phyloP scores from a whole-genome alignment of 2,797 vertebrate species.

The Amniataba percoides region DNA sequence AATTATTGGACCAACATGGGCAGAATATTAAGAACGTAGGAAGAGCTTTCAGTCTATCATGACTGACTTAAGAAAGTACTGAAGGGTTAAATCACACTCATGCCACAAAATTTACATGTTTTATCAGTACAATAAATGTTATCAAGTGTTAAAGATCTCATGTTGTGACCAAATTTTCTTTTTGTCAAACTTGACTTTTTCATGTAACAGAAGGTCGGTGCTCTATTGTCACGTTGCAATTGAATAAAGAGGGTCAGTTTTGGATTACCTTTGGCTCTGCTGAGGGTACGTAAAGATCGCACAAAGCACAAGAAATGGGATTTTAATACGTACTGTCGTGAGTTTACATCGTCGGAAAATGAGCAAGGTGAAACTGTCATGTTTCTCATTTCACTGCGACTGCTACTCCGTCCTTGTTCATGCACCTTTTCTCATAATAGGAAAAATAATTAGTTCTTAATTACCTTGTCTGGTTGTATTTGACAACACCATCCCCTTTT shows the following conservation, averaged over 20 bases:
- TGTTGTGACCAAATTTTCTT: neutral
- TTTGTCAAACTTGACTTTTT: neutral
- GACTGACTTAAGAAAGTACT: too few relatives aligned
- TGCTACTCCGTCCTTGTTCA: neutral
- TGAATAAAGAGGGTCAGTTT: slow-evolving; percentile 7
- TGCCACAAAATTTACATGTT: neutral
- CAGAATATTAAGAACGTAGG: neutral
- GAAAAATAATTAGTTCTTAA: slow-evolving; percentile 44
- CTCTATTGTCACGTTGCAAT: neutral
- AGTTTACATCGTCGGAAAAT: slow-evolving; percentile 37
- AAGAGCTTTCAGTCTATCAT: neutral
- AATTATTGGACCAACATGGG: neutral
- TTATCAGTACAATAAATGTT: neutral
- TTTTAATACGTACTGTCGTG: slow-evolving; percentile 16
- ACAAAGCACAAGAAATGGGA: slow-evolving; percentile 1
- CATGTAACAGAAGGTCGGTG: neutral
- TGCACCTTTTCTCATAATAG: slow-evolving; percentile 17
- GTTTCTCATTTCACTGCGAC: slow-evolving; percentile 29
- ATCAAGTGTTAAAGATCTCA: too few relatives aligned
- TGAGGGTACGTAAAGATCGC: neutral
- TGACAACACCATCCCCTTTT: slow-evolving; percentile 22
- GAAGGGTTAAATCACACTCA: neutral
- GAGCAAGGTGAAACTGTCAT: slow-evolving; percentile 20
- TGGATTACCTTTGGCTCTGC: neutral
- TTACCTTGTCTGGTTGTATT: slow-evolving; percentile 22